Evolutionary conservation across 2,113 vertebrate species (phyloP).

Genomic region (Gavialis gangeticus): DNA sequence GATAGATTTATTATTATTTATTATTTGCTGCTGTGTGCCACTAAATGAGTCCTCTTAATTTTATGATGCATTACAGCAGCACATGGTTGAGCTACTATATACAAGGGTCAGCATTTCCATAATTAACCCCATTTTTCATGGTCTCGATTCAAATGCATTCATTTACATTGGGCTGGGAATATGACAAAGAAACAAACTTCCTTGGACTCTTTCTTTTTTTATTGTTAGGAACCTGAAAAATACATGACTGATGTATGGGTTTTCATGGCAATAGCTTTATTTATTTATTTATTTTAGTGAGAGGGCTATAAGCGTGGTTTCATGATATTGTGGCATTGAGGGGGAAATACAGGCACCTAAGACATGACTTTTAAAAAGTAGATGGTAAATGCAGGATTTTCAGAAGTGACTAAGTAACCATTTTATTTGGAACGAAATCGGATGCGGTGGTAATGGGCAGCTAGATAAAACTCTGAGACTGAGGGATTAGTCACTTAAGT

Average conservation of each 20-base stretch:
- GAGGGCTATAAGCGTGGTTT: background rate
- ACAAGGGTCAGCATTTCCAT: slow-evolving; percentile 55
- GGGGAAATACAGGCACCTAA: background rate
- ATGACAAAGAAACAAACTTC: slow-evolving; percentile 32
- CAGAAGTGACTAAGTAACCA: background rate
- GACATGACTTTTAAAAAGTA: background rate
- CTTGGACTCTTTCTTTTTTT: background rate
- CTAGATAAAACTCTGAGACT: rapidly evolving
- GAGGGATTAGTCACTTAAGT: rapidly evolving
- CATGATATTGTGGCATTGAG: background rate
- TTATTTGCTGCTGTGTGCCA: slow-evolving; percentile 65
- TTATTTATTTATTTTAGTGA: background rate
- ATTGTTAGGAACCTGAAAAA: background rate
- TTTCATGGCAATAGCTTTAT: background rate
- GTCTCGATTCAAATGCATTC: slow-evolving; percentile 47
- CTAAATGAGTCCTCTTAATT: slow-evolving; percentile 41
- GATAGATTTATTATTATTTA: slow-evolving; percentile 72
- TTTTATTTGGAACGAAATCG: background rate
- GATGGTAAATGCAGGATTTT: rapidly evolving
- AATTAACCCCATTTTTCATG: slow-evolving; percentile 75
- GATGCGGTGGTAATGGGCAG: too few relatives aligned
- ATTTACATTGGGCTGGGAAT: slow-evolving; percentile 42
- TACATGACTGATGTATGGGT: rapidly evolving
- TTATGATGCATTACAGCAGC: slow-evolving; percentile 62
- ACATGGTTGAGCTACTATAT: slow-evolving; percentile 50